phyloP scores from a whole-genome alignment of 2,888 invertebrate genomes.

The Apamea monoglypha region DNA sequence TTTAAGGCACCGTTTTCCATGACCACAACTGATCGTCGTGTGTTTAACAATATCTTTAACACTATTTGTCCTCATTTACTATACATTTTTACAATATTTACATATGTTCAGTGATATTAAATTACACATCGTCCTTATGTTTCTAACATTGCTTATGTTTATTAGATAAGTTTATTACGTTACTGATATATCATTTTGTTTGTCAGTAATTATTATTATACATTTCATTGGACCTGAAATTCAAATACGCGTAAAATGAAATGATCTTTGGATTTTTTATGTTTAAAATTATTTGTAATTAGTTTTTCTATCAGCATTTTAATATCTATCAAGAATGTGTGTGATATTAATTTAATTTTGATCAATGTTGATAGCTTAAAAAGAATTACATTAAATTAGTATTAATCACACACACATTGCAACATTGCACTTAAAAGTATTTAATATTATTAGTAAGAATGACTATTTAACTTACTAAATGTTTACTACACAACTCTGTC shows the following conservation, averaged over 20 bases:
- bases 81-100: constrained; percentile 63
- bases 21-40: constrained; percentile 87
- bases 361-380: background rate
- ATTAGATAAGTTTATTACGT: constrained; percentile 40
- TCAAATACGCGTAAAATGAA: background rate
- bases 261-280: background rate
- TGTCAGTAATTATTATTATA: constrained; percentile 34
- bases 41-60: constrained; percentile 76
- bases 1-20: constrained; percentile 91
- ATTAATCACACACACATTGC: constrained; percentile 24
- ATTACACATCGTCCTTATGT: constrained; percentile 55
- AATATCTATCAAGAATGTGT: background rate
- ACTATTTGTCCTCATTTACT: constrained; percentile 76
- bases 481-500: constrained; percentile 29
- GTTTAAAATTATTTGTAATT: constrained; percentile 3
- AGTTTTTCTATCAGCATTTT: background rate
- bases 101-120: constrained; percentile 65
- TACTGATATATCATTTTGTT: constrained; percentile 58
- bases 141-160: constrained; percentile 50
- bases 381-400: background rate
- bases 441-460: constrained; percentile 14
- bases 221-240: constrained; percentile 57
- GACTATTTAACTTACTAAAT: constrained; percentile 24
- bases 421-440: background rate
- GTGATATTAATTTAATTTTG: constrained; percentile 1